Evolutionary conservation across 2,888 invertebrate genomes (phyloP), one percentile per base, ranked within the genome.

Genomic region (Trimorus sp.): DNA sequence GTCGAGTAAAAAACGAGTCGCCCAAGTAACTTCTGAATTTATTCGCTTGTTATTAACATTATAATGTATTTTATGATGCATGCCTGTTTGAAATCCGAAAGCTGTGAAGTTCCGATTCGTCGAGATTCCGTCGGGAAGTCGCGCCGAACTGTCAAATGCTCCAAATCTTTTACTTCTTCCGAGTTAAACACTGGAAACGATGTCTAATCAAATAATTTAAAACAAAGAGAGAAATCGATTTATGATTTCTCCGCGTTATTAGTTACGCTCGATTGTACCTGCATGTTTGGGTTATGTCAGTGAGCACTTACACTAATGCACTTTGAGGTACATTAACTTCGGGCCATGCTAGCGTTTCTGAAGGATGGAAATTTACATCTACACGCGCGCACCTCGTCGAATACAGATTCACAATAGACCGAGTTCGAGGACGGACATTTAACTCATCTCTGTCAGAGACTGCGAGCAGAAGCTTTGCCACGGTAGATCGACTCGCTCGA

Each of bases 241-340:
- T 59, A 45, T 66, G 56, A 59, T 59, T 66, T 51, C 56, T 16
- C 48, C 7, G 5, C 63, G 40, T 74, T 75, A 66, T 80, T 70
- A 71, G 59, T 75, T 75, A 60, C 45, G 53, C 40, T 56, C 79
- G 83, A 84, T 86, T 82, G 82, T 84, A 84, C 79, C 84, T 84
- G 60, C 70, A 73, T 83, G 69, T 75, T 80, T 78, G 69, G 82
- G 82, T 84, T 84, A 82, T 85, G 70, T 84, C 74, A 84, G 80
- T 83, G 84, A 88, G 88, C 87, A 88, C 88, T 88, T 84, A 84
- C 86, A 85, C 86, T 89, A 90, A 90, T 89, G 87, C 84, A 86
- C 88, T 89, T 87, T 88, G 87, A 87, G 88, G 88, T 89, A 87
- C 90, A 90, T 90, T 89, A 90, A 90, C 88, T 87, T 83, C 85